These are phyloP conservation scores for Teinopalpus imperialis DNA, from an alignment of 2,888 invertebrate genomes.

Conservation along the genomic window DNA sequence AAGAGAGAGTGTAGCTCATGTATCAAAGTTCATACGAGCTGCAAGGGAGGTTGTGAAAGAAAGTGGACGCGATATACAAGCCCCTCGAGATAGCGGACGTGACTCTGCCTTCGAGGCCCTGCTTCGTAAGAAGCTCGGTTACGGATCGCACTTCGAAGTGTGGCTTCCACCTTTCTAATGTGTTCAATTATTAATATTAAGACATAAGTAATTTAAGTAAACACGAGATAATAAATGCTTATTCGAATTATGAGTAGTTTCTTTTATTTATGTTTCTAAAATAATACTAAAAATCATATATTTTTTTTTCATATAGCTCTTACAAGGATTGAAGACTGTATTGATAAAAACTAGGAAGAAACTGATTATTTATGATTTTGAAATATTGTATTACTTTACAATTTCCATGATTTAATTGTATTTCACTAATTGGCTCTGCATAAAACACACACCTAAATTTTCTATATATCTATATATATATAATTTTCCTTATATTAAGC, in stretches of 20 bases:
- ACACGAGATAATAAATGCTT: conserved; percentile 41
- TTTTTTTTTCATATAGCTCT: too few relatives aligned
- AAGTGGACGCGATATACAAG: conserved; percentile 53
- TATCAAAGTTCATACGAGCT: conserved; percentile 64
- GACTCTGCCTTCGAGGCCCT: conserved; percentile 73
- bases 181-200: conserved; percentile 48
- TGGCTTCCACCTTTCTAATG: conserved; percentile 80
- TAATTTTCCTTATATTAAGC: too few relatives aligned
- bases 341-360: too few relatives aligned
- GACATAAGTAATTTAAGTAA: conserved; percentile 28
- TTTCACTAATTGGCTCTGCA: too few relatives aligned
- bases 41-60: conserved; percentile 69
- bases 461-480: too few relatives aligned
- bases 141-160: conserved; percentile 75
- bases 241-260: not conserved
- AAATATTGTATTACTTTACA: too few relatives aligned
- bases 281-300: too few relatives aligned
- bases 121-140: conserved; percentile 79
- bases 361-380: too few relatives aligned
- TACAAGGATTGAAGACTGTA: too few relatives aligned
- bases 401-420: too few relatives aligned
- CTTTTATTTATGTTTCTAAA: not conserved
- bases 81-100: conserved; percentile 61
- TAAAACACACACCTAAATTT: too few relatives aligned
- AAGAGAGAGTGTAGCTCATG: conserved; percentile 70